Evolutionary conservation across 2,113 vertebrate species (phyloP).

Genomic region (Chunga burmeisteri): DNA sequence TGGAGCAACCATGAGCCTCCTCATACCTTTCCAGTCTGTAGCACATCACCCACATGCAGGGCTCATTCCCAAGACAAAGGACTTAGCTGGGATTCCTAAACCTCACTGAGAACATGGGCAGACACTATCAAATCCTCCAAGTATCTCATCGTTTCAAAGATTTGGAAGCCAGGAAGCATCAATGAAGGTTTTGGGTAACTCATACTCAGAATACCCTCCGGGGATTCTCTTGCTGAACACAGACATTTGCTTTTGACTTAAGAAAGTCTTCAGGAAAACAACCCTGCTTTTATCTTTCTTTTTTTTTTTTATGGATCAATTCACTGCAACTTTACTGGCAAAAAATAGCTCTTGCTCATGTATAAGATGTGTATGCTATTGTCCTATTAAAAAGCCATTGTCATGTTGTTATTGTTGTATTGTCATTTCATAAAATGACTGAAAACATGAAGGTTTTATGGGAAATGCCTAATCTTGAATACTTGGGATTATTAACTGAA

Average conservation of each 20-base stretch:
- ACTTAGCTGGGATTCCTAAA: background rate
- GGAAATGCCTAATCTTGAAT: background rate
- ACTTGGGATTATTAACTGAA: conserved; percentile 9
- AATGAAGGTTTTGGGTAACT: background rate
- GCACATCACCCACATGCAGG: background rate
- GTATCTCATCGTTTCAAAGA: background rate
- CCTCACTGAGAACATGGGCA: background rate
- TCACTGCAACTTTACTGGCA: background rate
- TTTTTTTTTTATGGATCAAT: background rate
- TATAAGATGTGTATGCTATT: background rate
- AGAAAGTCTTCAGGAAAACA: background rate
- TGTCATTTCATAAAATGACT: conserved; percentile 1
- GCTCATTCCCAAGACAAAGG: background rate
- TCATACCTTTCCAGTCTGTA: background rate
- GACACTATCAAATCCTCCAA: background rate
- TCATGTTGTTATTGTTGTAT: background rate
- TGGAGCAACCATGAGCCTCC: background rate
- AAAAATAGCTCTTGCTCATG: background rate
- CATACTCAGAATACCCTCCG: background rate
- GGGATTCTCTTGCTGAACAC: background rate
- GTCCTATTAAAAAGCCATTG: background rate
- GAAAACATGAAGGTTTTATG: conserved; percentile 2
- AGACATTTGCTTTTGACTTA: background rate
- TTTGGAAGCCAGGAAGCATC: background rate
- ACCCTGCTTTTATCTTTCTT: background rate